Percentiles rank a stretch among this genome's conserved stretches.
Conservation (phyloP, 2,888 invertebrate genomes). For the Trachelus iudaicus region DNA sequence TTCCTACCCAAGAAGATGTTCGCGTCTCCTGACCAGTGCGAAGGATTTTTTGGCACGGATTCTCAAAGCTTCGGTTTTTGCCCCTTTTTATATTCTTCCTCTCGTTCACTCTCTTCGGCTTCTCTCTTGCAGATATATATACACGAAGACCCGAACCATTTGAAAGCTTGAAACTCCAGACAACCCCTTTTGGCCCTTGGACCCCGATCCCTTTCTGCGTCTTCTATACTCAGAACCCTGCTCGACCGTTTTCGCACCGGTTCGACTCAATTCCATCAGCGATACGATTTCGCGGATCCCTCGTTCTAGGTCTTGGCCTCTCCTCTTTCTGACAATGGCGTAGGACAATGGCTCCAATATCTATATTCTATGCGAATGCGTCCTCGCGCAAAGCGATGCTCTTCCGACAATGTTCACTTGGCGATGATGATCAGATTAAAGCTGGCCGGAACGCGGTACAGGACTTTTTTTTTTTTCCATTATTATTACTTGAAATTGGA, state of each 20-base stretch:
- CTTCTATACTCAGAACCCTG: background rate
- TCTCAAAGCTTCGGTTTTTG: background rate
- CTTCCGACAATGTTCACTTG: background rate
- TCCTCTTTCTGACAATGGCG: background rate
- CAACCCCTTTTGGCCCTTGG: background rate
- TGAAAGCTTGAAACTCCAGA: slow-evolving; percentile 4
- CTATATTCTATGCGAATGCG: background rate
- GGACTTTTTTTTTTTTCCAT: too few relatives aligned
- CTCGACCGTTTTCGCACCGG: background rate
- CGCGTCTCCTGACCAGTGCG: background rate
- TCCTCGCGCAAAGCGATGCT: background rate
- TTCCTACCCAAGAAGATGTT: background rate
- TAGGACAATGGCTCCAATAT: background rate
- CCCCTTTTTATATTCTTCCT: slow-evolving; percentile 15
- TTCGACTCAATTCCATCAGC: slow-evolving; percentile 40
- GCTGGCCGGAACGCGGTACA: background rate
- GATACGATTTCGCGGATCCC: slow-evolving; percentile 39
- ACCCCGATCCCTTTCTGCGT: background rate
- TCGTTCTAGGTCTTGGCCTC: slow-evolving; percentile 11
- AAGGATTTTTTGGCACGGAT: background rate
- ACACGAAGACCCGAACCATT: slow-evolving; percentile 6
- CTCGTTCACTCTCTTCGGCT: slow-evolving; percentile 12
- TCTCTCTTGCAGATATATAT: slow-evolving; percentile 4
- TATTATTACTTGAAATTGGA: background rate
- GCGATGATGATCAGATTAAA: background rate